Evolutionary conservation across 1,140 invertebrate species (phyloP), one percentile per base, ranked within the genome.

Genomic region (Lanistes nyassanus): DNA sequence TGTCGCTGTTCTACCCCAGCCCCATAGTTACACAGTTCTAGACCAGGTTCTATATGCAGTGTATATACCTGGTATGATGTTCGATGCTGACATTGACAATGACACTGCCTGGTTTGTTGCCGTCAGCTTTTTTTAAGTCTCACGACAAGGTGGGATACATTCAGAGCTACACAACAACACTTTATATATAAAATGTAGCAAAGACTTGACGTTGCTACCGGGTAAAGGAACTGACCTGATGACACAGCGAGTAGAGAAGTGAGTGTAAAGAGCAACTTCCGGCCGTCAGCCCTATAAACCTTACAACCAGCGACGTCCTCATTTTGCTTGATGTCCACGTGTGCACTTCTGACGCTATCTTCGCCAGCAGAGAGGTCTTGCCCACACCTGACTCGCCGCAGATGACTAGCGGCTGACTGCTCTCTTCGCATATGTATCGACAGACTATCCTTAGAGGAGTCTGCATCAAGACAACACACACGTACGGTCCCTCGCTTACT

Each of bases 351-450:
- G 74, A 77, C 16, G 81, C 81, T 23, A 81, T 80, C 64, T 87
- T 85, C 9, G 85, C 82, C 34, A 88, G 78, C 36, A 88, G 66
- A 16, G 86, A 80, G 9, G 87, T 86, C 67, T 89, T 89, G 34
- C 87, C 88, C 64, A 79, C 76, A 2, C 88, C 88, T 2, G 78
- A 78, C 67, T 80, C 79, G 1, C 88, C 87, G 71, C 77, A 67
- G 2, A 88, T 66, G 1, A 88, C 83, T 3, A 88, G 76, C 13
- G 86, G 83, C 60, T 84, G 78, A 36, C 79, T 72, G 11, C 81
- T 81, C 60, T 85, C 80, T 16, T 53, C 62, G 7, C 0, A 85
- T 97, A 95, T 88, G 94, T 95, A 13, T 93, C 95, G 80, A 91
- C 91, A 77, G 3, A 84, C 75, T 9, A 31, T 62, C 94, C 94